Conservation (phyloP, 2,888 invertebrate species). For the Agonopterix arenella region DNA sequence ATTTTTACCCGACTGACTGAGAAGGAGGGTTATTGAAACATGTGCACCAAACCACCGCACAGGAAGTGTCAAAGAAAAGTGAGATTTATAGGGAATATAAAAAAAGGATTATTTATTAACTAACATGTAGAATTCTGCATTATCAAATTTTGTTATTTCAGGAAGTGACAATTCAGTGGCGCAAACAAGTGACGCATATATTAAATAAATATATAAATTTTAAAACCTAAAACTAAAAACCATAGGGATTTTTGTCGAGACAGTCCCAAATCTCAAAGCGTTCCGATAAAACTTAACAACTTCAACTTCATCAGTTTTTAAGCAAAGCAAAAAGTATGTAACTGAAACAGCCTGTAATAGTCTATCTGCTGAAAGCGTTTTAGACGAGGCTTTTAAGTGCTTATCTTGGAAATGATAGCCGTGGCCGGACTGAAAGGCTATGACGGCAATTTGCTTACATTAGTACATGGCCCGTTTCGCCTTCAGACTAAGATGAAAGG, state of each 20-base stretch:
- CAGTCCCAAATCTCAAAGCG: constrained; percentile 24
- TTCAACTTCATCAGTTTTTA: constrained; percentile 9
- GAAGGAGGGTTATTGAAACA: no score
- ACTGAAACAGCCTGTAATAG: constrained; percentile 47
- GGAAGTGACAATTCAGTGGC: no score
- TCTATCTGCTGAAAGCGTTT: constrained; percentile 66
- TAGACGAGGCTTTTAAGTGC: constrained; percentile 73
- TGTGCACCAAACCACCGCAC: no score
- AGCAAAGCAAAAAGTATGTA: constrained; percentile 55
- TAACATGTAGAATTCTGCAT: no score
- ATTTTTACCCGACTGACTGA: no score
- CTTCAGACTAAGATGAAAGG: constrained; percentile 37
- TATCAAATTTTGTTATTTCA: no score
- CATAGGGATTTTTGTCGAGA: not conserved
- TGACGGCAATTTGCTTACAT: constrained; percentile 75
- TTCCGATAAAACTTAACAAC: constrained; percentile 16
- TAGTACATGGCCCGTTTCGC: constrained; percentile 61
- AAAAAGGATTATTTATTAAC: no score
- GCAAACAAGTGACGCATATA: no score
- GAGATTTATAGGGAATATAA: no score
- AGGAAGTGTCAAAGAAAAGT: no score
- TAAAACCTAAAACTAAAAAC: no score
- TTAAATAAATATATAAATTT: no score
- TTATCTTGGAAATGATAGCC: constrained; percentile 75
- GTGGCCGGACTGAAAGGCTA: constrained; percentile 69